Evolutionary conservation across 2,797 vertebrate species (phyloP), one percentile per base, ranked within the genome.

Genomic region (Novumbra hubbsi): DNA sequence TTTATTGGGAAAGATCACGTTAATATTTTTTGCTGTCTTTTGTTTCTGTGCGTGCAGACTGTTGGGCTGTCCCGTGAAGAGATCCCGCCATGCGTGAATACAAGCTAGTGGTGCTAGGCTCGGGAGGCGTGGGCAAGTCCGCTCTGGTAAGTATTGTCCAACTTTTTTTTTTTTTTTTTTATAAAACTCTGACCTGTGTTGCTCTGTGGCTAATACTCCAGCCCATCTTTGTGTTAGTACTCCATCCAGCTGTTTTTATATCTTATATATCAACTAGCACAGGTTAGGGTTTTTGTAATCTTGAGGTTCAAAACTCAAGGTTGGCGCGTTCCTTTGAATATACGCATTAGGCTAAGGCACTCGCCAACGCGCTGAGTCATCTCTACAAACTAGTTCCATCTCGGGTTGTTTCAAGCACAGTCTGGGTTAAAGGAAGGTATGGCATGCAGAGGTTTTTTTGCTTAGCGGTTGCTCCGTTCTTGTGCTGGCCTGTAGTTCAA

Each of bases 21-120:
- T 67, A 80, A 41, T 78, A 68, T 72, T 75, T 55, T 66, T 72
- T 0, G 38, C 71, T 73, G 34, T 38, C 32, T 73, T 34, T 77
- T 27, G 65, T 60, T 73, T 19, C 80, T 85, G 69, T 89, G 70
- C 71, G 86, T 92, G 49, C 88, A 98, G 96, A 90, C 91, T 85
- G 83, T 92, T 87, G 88, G 90, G 90, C 92, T 90, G 92, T 92
- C 93, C 80, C 94, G 90, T 95, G 94, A 95, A 93, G 92, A 92
- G 90, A 93, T 93, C 93, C 91, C 94, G 93, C 92, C 95, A 99
- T 99, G 98, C 98, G 98, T 95, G 98, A 99, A 95, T 99, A 99
- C 95, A 99, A 99, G 95, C 95, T 99, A 89, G 97, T 99, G 94
- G 98, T 99, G 93, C 96, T 99, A 89, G 98, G 98, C 86, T 99